A percentile compares a stretch with the other conserved stretches of the same genome.
Conservation (phyloP, 1,140 invertebrate genomes). For the Diachasma alloeum region DNA sequence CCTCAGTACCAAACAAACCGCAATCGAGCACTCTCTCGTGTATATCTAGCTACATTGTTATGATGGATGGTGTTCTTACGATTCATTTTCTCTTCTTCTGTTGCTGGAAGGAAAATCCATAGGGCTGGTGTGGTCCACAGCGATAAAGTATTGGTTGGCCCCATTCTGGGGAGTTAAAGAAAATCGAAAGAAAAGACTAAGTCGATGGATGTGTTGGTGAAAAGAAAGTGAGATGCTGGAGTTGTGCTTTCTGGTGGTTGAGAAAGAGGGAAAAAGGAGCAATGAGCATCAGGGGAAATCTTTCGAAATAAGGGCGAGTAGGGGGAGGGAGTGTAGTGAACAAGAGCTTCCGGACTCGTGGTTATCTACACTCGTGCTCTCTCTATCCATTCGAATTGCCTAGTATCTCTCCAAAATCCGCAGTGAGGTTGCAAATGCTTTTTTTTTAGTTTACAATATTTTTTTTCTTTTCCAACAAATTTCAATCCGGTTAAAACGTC, state of each 20-base stretch:
- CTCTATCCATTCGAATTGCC: neutral
- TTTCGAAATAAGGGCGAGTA: constrained; percentile 11
- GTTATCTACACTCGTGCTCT: neutral
- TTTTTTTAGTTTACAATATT: neutral
- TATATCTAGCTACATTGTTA: neutral
- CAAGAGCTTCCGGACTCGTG: neutral
- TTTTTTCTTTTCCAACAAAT: neutral
- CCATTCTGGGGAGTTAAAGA: neutral
- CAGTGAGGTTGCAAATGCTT: neutral
- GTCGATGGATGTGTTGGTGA: neutral
- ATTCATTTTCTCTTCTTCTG: neutral
- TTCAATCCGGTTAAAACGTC: too few species aligned
- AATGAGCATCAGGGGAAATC: constrained; percentile 29
- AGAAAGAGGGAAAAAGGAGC: neutral
- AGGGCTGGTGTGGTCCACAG: neutral
- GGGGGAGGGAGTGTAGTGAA: neutral
- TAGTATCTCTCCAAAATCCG: neutral
- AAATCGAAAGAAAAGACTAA: neutral
- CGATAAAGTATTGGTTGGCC: constrained; percentile 4
- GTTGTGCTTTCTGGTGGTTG: neutral
- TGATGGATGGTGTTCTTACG: neutral
- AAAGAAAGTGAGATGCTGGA: neutral
- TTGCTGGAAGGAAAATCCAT: neutral
- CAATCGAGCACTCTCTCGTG: neutral
- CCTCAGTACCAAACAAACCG: neutral